Base-by-base conservation (phyloP, 2,113 vertebrate species). In the Peucedramus taeniatus region DNA sequence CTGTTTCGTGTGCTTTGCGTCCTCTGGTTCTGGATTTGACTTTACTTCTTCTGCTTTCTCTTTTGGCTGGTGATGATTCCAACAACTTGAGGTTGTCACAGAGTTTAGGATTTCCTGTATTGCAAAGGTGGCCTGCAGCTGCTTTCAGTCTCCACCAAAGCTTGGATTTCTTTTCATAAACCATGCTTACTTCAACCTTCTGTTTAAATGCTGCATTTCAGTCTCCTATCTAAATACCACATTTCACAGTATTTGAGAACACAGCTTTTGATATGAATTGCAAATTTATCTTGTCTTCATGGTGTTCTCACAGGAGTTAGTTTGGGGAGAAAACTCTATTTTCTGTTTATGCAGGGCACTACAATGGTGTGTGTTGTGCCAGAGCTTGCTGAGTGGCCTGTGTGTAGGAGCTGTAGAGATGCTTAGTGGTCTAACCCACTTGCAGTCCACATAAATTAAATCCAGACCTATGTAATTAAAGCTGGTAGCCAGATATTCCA, bases 1-100 rank as follows among this genome's bases (percentile, higher is more conserved):
- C 53, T 53, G 14, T 89, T 75, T 13, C 0, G 0, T n/a, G 33
- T 50, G 44, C 39, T 59, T 72, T 83, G 22, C 0, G 0, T 71
- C 22, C 26, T 76, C 50, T 83, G 28, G 7, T 76, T 89, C 57
- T 77, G 47, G 53, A 31, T 59, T 24, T 13, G 8, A 15, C 19
- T 57, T 33, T 4, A 27, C 22, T 83, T 53, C 8, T 61, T 70
- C 56, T 13, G 5, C 44, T 71, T 75, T 31, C 28, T 54, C 8
- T 91, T 75, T 49, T 74, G 10, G 53, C 28, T 71, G n/a, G 12
- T 70, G 33, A 60, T 3, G 3, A 12, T 89, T 57, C 44, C 44
- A 80, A 10, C 72, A 91, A n/a, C 30, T 50, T 64, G 49, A 50
- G 35, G 17, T 4, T 74, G 13, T 16, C 40, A 63, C 39, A 75